Conservation (phyloP, 2,888 invertebrate genomes). For the Stratiomys singularior region DNA sequence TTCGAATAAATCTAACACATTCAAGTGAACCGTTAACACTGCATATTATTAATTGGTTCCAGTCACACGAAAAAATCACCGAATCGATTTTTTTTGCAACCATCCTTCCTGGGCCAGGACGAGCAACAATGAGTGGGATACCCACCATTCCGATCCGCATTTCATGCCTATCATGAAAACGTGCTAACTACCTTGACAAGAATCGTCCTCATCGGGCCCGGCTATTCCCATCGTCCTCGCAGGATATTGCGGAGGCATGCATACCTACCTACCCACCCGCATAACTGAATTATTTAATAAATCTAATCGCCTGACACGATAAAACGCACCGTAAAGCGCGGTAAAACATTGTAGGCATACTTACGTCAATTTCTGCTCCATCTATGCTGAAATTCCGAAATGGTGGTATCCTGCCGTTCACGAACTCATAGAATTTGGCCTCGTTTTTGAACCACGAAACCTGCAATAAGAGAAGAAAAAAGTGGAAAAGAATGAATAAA, state of each 20-base stretch:
- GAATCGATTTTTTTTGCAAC: not conserved
- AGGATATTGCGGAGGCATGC: not conserved
- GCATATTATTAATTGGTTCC: not conserved
- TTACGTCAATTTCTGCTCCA: conserved; percentile 82
- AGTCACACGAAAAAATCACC: not conserved
- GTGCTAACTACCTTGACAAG: conserved; percentile 37
- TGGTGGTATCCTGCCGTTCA: conserved; percentile 80
- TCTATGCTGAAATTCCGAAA: conserved; percentile 73
- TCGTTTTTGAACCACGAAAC: conserved; percentile 67
- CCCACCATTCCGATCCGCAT: not conserved
- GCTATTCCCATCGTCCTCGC: not conserved
- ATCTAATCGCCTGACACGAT: not conserved
- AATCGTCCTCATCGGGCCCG: not conserved
- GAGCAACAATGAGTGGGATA: not conserved
- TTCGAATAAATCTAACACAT: not conserved
- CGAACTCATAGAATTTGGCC: conserved; percentile 81
- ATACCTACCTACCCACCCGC: not conserved
- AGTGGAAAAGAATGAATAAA: conserved; percentile 15
- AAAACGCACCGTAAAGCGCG: not conserved
- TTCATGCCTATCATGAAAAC: conserved; percentile 40
- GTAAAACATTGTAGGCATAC: conserved; percentile 60
- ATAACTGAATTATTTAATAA: conserved; percentile 28
- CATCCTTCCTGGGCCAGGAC: not conserved
- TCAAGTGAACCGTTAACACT: conserved; percentile 1
- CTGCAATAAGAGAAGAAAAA: conserved; percentile 56